Evolutionary conservation across 2,797 vertebrate genomes (phyloP).

Genomic region (Scleropages formosus): DNA sequence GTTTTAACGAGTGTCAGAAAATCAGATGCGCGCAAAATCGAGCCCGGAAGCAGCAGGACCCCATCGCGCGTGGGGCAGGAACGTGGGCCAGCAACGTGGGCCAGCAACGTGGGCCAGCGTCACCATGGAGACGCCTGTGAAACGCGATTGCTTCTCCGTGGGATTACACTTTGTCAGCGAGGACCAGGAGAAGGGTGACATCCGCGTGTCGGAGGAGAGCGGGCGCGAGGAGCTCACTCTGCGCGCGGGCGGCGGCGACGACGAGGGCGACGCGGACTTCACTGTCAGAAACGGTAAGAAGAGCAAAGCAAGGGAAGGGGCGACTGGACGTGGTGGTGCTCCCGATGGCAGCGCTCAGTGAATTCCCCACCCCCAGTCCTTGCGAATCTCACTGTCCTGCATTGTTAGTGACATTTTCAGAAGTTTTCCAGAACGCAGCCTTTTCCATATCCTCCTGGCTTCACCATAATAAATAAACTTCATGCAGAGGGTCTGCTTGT

Average conservation of each 20-base stretch:
- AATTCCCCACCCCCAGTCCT: too few relatives aligned
- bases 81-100: too few relatives aligned
- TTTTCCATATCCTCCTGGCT: too few relatives aligned
- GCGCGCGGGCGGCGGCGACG: constrained; percentile 45
- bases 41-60: not conserved
- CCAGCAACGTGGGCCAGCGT: too few relatives aligned
- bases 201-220: constrained; percentile 39
- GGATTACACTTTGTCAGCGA: constrained; percentile 46
- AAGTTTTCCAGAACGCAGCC: too few relatives aligned
- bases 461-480: too few relatives aligned
- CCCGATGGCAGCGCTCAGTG: too few relatives aligned
- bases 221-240: constrained; percentile 55
- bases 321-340: too few relatives aligned
- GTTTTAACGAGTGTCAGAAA: not conserved
- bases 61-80: not conserved
- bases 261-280: constrained; percentile 42
- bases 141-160: constrained; percentile 41
- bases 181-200: constrained; percentile 34
- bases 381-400: too few relatives aligned
- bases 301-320: too few relatives aligned
- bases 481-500: too few relatives aligned
- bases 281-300: constrained; percentile 60
- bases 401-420: too few relatives aligned
- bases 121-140: constrained; percentile 37
- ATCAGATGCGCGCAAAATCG: constrained; percentile 3